Base-by-base conservation (phyloP, 2,888 invertebrate genomes). In the Melipona beecheii region DNA sequence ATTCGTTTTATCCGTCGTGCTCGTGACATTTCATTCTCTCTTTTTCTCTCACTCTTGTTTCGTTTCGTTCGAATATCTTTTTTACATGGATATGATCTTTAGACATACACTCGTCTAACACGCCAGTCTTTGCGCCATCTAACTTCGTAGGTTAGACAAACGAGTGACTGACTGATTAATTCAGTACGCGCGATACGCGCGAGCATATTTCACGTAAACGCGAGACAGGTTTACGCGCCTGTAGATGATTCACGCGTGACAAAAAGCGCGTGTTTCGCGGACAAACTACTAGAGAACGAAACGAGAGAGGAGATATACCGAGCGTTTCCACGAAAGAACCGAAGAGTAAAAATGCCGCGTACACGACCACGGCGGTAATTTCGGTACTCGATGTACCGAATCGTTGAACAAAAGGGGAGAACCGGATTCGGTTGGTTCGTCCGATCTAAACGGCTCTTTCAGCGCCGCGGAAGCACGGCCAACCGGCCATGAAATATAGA, bases 401-500 rank as follows among this genome's bases (percentile, higher is more conserved):
- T 66, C 49, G 66, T 66, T 2, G 24, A 17, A 21, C 17, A 60
- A 72, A 60, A 9, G 27, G n/a, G 17, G 24, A 43, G 43, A 43
- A 64, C n/a, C 11, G 13, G 60, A 72, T 60, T 31, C 27, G 62
- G 62, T 70, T 50, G 70, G 50, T 52, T 52, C 50, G 31, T 19
- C 54, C 49, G 65, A 43, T 78, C 64, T 27, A 17, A 56, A 36
- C 50, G 66, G 70, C 83, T 82, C 68, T 83, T 71, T 83, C 76
- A 83, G 56, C 83, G 75, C 72, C 68, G 31, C 76, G 83, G 83
- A 83, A 76, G 84, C 83, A 64, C 68, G 72, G 43, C 75, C 84
- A 78, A 78, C 71, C 75, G 77, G 78, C 77, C 83, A 56, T 87
- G 75, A 88, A 84, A 79, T 77, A 79, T 84, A 86, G 83, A 84